Evolutionary conservation across 2,113 vertebrate species (phyloP), one percentile per base, ranked within the genome.

Genomic region (Xiphophorus hellerii): DNA sequence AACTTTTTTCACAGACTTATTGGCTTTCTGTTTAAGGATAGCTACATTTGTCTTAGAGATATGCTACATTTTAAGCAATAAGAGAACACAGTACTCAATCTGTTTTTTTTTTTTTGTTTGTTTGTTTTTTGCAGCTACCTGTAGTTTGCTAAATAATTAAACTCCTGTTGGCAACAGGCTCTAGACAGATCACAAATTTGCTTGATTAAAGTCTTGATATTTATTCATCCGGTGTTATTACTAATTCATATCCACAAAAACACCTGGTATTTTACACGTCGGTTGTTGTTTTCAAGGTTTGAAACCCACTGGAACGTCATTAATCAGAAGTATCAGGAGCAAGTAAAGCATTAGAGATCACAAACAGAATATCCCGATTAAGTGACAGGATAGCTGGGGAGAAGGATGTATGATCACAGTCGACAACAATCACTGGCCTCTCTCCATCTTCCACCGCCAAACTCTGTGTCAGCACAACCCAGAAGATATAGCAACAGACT

Each of bases 401-500:
- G 76, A 80, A 76, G 72, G 78, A 89, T 88, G 90, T 74, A 85
- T 79, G 80, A 86, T 90, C 84, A 80, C 78, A 87, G 85, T 88
- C 84, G 39, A 82, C 76, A 87, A 87, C 81, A 88, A 87, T 89
- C 84, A 84, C 85, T 71, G 78, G 84, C 82, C 88, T 85, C 89
- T 81, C 87, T 88, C 85, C 88, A 87, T 86, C 88, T 88, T 89
- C 81, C 75, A 78, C 82, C 35, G 71, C 77, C 87, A 86, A 92
- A 85, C 89, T 86, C 87, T 83, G 88, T 84, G 91, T 94, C 91
- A 94, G 92, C 91, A 93, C 87, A 92, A 92, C 79, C 90, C 82
- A 81, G 92, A 89, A 94, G 94, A 96, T 95, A 93, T 72, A 89
- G 88, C 93, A 93, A 94, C 84, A 93, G 92, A 95, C 91, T 91